phyloP scores from a whole-genome alignment of 1,140 invertebrate genomes.

The Drosophila parabipectinata region DNA sequence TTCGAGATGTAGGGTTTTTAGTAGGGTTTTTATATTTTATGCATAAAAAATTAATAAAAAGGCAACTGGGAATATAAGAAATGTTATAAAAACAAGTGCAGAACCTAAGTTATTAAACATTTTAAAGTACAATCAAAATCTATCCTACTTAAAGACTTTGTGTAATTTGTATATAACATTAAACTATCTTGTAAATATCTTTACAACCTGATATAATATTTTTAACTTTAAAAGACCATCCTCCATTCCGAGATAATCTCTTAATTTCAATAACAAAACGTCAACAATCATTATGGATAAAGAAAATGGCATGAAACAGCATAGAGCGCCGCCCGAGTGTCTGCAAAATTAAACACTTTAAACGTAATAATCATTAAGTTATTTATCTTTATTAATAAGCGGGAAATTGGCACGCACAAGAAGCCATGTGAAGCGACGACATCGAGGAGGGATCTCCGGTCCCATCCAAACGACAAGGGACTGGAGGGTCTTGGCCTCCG shows the following conservation, averaged over 20 bases:
- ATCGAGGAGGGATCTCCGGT: conserved; percentile 17
- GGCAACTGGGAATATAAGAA: not conserved
- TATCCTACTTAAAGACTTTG: too few species aligned
- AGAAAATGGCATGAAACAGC: conserved; percentile 1
- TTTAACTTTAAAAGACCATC: too few species aligned
- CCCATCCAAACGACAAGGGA: not conserved
- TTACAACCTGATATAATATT: too few species aligned
- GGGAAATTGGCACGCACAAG: conserved; percentile 81
- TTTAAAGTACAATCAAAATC: too few species aligned
- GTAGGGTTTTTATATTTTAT: not conserved
- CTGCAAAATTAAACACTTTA: conserved; percentile 77
- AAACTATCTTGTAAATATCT: not conserved
- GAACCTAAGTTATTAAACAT: too few species aligned
- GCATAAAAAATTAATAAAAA: too few species aligned
- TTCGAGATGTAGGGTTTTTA: conserved; percentile 18
- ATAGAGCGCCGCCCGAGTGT: conserved; percentile 49
- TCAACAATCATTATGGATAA: conserved; percentile 16
- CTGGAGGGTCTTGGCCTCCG: not conserved
- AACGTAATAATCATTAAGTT: conserved; percentile 80
- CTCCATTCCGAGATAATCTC: conserved; percentile 29
- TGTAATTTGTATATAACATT: too few species aligned
- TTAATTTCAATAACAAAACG: conserved; percentile 37
- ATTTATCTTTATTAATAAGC: conserved; percentile 83
- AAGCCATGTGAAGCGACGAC: conserved; percentile 47
- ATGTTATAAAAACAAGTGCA: too few species aligned